These are phyloP conservation scores for Xiphorhynchus erythropygius DNA, from an alignment of 2,797 vertebrate species.

Conservation along the genomic window DNA sequence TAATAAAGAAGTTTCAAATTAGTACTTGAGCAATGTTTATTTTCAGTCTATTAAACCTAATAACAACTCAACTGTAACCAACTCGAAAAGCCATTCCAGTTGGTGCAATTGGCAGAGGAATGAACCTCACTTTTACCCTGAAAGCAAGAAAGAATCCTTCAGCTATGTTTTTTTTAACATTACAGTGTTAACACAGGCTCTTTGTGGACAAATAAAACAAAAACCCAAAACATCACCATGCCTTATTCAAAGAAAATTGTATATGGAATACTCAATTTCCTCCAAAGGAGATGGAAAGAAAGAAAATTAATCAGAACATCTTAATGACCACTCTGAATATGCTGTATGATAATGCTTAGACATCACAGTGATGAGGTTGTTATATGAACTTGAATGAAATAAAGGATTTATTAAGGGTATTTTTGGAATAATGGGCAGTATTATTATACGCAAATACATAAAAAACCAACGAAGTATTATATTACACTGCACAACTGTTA, in stretches of 20 bases:
- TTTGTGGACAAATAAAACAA: neutral
- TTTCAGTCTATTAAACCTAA: neutral
- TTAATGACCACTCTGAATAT: neutral
- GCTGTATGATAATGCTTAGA: neutral
- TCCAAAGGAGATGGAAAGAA: neutral
- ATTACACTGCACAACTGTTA: neutral
- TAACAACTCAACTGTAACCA: neutral
- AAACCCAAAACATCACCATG: neutral
- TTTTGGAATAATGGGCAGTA: neutral
- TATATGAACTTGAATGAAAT: neutral
- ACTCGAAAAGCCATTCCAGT: neutral
- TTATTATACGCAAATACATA: neutral
- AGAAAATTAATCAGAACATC: neutral
- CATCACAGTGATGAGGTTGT: neutral
- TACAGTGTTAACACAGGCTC: neutral
- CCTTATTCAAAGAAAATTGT: neutral
- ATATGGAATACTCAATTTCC: accelerated
- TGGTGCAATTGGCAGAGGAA: neutral
- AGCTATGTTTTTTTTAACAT: neutral
- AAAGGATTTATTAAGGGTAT: neutral
- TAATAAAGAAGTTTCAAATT: neutral
- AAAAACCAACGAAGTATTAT: neutral
- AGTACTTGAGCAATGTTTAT: neutral
- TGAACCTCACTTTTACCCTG: neutral
- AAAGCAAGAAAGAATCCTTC: neutral